Conservation (phyloP, 2,113 vertebrate genomes). For the Calypte anna region DNA sequence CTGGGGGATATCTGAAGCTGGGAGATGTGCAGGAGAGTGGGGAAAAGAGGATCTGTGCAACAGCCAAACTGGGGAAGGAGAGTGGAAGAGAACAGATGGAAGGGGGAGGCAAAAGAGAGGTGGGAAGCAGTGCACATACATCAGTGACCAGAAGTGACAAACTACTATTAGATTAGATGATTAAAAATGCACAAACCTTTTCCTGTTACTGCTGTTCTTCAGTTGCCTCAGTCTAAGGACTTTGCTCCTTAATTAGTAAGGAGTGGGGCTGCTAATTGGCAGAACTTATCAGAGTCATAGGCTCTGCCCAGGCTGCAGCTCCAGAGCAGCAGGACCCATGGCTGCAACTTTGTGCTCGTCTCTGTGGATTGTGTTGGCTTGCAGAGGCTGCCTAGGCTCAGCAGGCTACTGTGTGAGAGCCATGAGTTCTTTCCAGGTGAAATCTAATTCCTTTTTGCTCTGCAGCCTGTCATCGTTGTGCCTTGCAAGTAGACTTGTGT, state of each 20-base stretch:
- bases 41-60: not conserved
- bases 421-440: not conserved
- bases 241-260: conserved; percentile 38
- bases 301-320: not conserved
- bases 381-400: not conserved
- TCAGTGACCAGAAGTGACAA: conserved; percentile 49
- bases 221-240: conserved; percentile 15
- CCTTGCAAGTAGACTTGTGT: not conserved
- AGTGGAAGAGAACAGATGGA: conserved; percentile 51
- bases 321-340: not conserved
- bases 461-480: not conserved
- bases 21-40: not conserved
- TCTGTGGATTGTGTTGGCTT: not conserved
- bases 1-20: not conserved
- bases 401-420: not conserved
- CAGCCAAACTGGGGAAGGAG: conserved; percentile 31
- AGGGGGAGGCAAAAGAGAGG: not conserved
- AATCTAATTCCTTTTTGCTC: not conserved
- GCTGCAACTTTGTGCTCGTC: not conserved
- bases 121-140: conserved; percentile 8
- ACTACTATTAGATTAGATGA: not conserved
- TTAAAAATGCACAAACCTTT: conserved; percentile 25
- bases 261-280: conserved; percentile 3
- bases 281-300: conserved; percentile 16
- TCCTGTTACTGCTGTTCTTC: not conserved